Base-by-base conservation (phyloP, 1,140 invertebrate species). In the Heliconius himera region DNA sequence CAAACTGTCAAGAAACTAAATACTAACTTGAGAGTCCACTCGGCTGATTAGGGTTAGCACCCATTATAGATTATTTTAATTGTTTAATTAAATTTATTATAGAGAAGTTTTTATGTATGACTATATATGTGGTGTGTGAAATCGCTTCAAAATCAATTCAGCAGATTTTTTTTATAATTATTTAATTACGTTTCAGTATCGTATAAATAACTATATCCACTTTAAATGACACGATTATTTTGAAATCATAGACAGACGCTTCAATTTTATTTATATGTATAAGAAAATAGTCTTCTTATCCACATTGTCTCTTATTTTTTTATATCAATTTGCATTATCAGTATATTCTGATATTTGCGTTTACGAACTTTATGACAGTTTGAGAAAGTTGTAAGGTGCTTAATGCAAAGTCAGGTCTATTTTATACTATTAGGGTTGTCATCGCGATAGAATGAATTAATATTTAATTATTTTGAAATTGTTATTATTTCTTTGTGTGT, bases 1-100 rank as follows among this genome's bases (percentile, higher is more conserved):
- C n/a, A 73, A 79, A 75, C 78, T 79, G 78, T 75, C 78, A 79
- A 75, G 73, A 79, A 79, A 79, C 78, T 79, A 79, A 79, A 75
- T 79, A 66, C 29, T 79, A 71, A 79, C 73, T 79, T 79, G 41
- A 74, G 73, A 71, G 78, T 75, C 73, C 78, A 79, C 66, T 75
- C 46, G 66, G 66, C n/a, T 66, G 41, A 36, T n/a, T 79, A 79
- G 73, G 78, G 78, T 75, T 79, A 41, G 49, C 46, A 51, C 72
- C 51, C 2, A 20, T 54, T 54, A n/a, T 18, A 54, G 5, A 54
- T 8, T 54, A 54, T 54, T n/a, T 6, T 8, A 54, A 54, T 18
- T n/a, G 16, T n/a, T 54, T 54, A 54, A 20, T 20, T 0, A 20
- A 54, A 20, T 51, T 54, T 20, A 20, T 18, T 18, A 20, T 16